phyloP scores from a whole-genome alignment of 2,797 vertebrate genomes.

The Coendou prehensilis region DNA sequence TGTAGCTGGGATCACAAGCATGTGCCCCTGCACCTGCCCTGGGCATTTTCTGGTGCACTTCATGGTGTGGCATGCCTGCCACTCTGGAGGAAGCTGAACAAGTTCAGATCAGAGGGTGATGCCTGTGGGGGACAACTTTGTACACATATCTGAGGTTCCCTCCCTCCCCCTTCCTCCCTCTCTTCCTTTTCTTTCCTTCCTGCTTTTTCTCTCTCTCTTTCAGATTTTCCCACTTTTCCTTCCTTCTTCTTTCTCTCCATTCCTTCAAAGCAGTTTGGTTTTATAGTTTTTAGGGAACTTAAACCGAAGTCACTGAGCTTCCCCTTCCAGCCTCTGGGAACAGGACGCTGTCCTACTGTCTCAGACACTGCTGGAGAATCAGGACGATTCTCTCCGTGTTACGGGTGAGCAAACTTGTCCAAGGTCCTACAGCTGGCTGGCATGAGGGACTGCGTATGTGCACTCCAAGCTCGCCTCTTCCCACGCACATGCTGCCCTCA shows the following conservation, averaged over 20 bases:
- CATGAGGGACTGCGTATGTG: background rate
- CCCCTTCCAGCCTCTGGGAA: background rate
- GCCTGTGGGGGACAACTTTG: background rate
- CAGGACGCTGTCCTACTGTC: no score
- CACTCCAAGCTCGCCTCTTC: background rate
- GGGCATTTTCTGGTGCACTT: background rate
- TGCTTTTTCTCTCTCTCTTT: background rate
- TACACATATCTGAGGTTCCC: no score
- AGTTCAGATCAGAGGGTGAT: background rate
- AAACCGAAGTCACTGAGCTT: conserved; percentile 76
- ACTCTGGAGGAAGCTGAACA: background rate
- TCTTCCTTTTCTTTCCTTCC: no score
- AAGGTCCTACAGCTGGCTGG: background rate
- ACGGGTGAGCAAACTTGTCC: conserved; percentile 9
- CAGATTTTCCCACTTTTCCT: background rate
- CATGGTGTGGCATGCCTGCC: background rate
- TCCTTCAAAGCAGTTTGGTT: conserved; percentile 58
- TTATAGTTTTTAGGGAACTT: conserved; percentile 84
- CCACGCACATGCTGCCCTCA: background rate
- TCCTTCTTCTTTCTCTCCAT: background rate
- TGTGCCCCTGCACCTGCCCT: background rate
- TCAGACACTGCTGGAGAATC: background rate
- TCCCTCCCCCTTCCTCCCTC: background rate
- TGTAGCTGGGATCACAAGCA: background rate
- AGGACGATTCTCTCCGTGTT: background rate